Evolutionary conservation across 2,113 vertebrate species (phyloP).

Genomic region (Abramis brama): DNA sequence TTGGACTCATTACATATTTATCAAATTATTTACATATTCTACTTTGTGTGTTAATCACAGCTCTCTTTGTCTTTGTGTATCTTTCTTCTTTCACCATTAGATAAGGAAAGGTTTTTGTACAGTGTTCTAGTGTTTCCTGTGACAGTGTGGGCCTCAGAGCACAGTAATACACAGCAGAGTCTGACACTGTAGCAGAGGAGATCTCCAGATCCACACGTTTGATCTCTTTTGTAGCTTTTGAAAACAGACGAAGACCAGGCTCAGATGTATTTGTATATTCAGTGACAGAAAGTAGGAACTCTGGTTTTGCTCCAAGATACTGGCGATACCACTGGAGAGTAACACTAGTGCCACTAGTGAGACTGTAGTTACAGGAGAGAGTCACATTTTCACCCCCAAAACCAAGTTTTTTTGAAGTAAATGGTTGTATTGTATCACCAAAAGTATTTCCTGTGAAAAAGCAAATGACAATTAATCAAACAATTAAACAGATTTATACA

Average conservation of each 20-base stretch:
- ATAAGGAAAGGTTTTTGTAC: not conserved
- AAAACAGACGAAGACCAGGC: not conserved
- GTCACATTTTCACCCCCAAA: not conserved
- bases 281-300: not conserved
- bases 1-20: not conserved
- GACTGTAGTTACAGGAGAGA: slow-evolving; percentile 22
- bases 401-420: not conserved
- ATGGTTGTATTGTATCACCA: not conserved
- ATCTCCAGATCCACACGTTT: not conserved
- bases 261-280: not conserved
- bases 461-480: not conserved
- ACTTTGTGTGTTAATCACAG: not conserved
- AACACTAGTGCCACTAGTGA: not conserved
- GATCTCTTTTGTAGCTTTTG: not conserved
- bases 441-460: not conserved
- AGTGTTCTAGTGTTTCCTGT: not conserved
- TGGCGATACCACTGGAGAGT: slow-evolving; percentile 8
- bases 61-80: not conserved
- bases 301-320: not conserved
- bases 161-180: slow-evolving; percentile 3
- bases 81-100: not conserved
- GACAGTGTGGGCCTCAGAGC: not conserved
- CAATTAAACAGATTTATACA: not conserved
- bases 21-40: not conserved
- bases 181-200: not conserved